Evolutionary conservation across 2,888 invertebrate genomes (phyloP), one percentile per base, ranked within the genome.

Genomic region (Athrips mouffetella): DNA sequence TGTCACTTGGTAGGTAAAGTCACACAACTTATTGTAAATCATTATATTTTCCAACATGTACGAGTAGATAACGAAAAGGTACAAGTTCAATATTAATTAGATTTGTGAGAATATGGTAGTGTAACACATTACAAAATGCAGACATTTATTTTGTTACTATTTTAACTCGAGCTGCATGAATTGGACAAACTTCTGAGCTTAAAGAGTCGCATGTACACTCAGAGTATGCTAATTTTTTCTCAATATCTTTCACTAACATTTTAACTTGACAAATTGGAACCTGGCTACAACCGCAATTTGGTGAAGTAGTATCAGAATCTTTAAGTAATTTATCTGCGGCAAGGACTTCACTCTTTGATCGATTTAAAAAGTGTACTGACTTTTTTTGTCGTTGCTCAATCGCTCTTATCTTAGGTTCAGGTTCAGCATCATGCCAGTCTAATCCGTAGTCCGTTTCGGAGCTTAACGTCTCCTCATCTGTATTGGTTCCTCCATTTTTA

Each of bases 251-350:
- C 3, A 87, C 73, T 42, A 87, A 71, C 83, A 85, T 76, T 70
- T 86, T 87, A 0, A 87, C 80, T 49, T 85, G 85, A 72, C 87
- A 87, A 50, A 86, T 62, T 23, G 87, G 87, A 13, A 87, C 78
- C 65, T 71, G 70, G 52, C 73, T 65, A 60, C 87, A 87, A 48
- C 71, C 65, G 66, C 87, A 87, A 47, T 54, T 53, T 41, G 63
- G 56, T n/a, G n/a, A n/a, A n/a, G n/a, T n/a, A n/a, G n/a, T n/a
- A n/a, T n/a, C n/a, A n/a, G n/a, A n/a, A n/a, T n/a, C n/a, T n/a
- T n/a, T n/a, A n/a, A n/a, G n/a, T n/a, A n/a, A 51, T 42, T 55
- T 47, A 23, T 53, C 48, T 48, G 53, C 45, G 16, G 45, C 29
- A 3, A 53, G 8, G 18, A 45, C 30, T 11, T 57, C 54, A 51